A percentile compares a stretch with the other conserved stretches of the same genome.
Conservation (phyloP, 1,140 invertebrate genomes). For the Ctenoplectra terminalis region DNA sequence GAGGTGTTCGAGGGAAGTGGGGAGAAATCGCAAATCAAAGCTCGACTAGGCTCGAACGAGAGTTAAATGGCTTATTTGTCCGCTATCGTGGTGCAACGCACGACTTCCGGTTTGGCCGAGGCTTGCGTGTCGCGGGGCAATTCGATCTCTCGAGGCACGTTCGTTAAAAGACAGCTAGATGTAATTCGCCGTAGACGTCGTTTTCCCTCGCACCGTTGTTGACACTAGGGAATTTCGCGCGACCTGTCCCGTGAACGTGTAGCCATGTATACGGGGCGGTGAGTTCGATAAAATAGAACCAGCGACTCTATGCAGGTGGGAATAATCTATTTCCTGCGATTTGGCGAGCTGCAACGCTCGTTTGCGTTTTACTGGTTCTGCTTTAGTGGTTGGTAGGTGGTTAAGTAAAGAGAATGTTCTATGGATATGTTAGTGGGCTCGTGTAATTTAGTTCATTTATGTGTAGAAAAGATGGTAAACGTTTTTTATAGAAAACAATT, state of each 20-base stretch:
- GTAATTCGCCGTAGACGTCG: conserved; percentile 38
- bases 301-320: not conserved
- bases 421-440: too few species aligned
- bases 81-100: conserved; percentile 39
- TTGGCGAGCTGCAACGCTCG: not conserved
- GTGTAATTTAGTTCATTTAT: not conserved
- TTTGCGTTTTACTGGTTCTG: not conserved
- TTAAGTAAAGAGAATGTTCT: not conserved
- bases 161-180: conserved; percentile 36
- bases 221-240: conserved; percentile 33
- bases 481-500: too few species aligned
- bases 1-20: not conserved
- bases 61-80: conserved; percentile 59
- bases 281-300: not conserved
- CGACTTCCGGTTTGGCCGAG: conserved; percentile 38
- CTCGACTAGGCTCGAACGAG: conserved; percentile 1
- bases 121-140: conserved; percentile 47
- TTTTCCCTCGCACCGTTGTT: conserved; percentile 27
- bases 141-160: conserved; percentile 42
- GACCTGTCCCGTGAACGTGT: conserved; percentile 21
- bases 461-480: not conserved
- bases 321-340: conserved; percentile 6
- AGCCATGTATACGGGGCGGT: not conserved
- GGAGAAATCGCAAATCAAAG: conserved; percentile 16
- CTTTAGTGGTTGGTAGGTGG: not conserved